These are phyloP conservation scores for Isichthys henryi DNA, from an alignment of 2,113 vertebrate species.

Conservation along the genomic window DNA sequence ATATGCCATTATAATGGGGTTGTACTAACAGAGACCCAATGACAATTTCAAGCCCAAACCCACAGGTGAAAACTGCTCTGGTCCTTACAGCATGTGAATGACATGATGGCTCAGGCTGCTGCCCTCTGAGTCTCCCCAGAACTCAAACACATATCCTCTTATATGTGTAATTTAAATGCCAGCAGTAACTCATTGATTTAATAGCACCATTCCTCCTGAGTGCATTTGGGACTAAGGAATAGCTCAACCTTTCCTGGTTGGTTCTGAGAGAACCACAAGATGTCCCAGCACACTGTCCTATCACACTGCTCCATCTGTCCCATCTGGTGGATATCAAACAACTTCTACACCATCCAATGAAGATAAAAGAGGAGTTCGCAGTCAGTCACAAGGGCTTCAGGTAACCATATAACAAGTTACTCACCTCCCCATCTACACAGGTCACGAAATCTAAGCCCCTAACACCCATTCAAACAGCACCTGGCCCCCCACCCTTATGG, in stretches of 20 bases:
- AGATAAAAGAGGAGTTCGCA: not conserved
- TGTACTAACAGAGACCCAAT: too few relatives aligned
- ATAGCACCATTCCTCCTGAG: not conserved
- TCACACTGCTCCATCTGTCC: not conserved
- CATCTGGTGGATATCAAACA: not conserved
- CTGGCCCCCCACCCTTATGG: not conserved
- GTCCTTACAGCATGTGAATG: too few relatives aligned
- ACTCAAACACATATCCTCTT: not conserved
- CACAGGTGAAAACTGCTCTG: too few relatives aligned
- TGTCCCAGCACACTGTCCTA: not conserved
- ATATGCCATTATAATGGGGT: too few relatives aligned
- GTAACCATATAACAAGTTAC: not conserved
- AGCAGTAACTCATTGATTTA: not conserved
- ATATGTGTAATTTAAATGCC: not conserved
- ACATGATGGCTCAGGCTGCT: not conserved
- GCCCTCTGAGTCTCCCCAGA: not conserved
- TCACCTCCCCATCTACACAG: not conserved
- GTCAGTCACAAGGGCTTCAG: not conserved
- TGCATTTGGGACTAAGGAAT: not conserved
- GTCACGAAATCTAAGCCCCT: not conserved
- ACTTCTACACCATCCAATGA: not conserved
- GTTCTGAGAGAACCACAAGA: not conserved
- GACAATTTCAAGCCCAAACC: too few relatives aligned
- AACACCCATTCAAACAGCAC: not conserved
- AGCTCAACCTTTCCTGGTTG: not conserved